Evolutionary conservation across 2,113 vertebrate genomes (phyloP).

Genomic region (Cephalopterus ornatus): DNA sequence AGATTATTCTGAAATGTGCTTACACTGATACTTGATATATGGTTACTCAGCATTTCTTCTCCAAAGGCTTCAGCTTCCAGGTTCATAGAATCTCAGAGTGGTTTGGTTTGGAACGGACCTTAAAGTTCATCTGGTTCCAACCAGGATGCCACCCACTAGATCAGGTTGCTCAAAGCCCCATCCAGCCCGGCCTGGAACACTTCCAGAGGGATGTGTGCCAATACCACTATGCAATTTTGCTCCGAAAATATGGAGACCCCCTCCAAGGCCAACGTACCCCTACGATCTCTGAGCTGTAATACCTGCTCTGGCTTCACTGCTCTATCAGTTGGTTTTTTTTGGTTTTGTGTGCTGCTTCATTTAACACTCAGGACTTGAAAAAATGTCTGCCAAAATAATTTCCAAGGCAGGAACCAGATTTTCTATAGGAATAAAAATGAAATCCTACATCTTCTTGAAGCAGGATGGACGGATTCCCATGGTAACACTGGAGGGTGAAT

Average conservation of each 20-base stretch:
- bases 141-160: background rate
- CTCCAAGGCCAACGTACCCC: accelerated
- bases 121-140: background rate
- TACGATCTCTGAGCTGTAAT: background rate
- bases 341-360: background rate
- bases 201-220: background rate
- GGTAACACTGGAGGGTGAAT: background rate
- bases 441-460: background rate
- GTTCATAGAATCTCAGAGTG: background rate
- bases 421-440: background rate
- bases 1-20: background rate
- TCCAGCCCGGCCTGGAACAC: background rate
- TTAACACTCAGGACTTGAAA: background rate
- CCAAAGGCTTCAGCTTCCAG: background rate
- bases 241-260: background rate
- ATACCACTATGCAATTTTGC: background rate
- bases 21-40: background rate
- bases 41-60: background rate
- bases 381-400: background rate
- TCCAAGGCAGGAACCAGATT: background rate
- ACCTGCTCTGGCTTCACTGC: background rate
- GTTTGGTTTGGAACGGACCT: background rate
- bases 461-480: background rate
- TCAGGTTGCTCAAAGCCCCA: background rate
- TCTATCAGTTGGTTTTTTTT: background rate